These are phyloP conservation scores for Acropora tenuis DNA, from an alignment of 64 coral and sea anemone species.

Conservation along the genomic window DNA sequence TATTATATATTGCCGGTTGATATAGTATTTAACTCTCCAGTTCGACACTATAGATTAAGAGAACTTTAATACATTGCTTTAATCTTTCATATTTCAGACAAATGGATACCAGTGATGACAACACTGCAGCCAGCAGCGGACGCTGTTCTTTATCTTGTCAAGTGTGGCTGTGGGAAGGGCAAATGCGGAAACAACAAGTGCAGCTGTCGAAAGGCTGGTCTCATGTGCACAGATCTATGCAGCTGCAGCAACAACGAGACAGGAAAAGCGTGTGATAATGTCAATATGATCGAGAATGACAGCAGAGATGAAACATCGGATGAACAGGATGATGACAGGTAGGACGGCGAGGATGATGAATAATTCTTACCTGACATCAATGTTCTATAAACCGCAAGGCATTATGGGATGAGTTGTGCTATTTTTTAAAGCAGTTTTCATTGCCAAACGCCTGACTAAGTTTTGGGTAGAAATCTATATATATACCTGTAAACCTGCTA, in stretches of 20 bases:
- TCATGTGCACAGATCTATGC: slow-evolving; percentile 70
- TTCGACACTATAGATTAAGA: slow-evolving; percentile 21
- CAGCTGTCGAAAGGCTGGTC: slow-evolving; percentile 47
- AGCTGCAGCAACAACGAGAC: slow-evolving; percentile 59
- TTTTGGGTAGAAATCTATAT: slow-evolving; percentile 15
- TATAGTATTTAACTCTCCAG: slow-evolving; percentile 29
- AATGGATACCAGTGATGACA: slow-evolving; percentile 65
- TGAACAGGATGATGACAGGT: slow-evolving; percentile 59
- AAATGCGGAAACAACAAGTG: slow-evolving; percentile 64
- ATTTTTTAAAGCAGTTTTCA: slow-evolving; percentile 44
- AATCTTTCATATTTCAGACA: slow-evolving; percentile 56
- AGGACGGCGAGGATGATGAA: slow-evolving; percentile 43
- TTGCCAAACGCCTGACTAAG: slow-evolving; percentile 21
- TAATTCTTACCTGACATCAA: slow-evolving; percentile 57
- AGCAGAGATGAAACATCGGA: slow-evolving; percentile 68
- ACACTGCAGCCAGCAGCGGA: slow-evolving; percentile 58
- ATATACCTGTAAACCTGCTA: slow-evolving; percentile 53
- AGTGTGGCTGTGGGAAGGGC: slow-evolving; percentile 71
- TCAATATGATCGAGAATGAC: slow-evolving; percentile 60
- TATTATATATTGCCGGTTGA: background rate
- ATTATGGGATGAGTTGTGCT: slow-evolving; percentile 30
- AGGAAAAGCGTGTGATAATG: slow-evolving; percentile 51
- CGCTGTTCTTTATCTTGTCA: slow-evolving; percentile 66
- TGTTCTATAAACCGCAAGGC: background rate
- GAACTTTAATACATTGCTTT: slow-evolving; percentile 30